phyloP scores from a whole-genome alignment of 2,888 invertebrate species.

The Nomada lathburiana region DNA sequence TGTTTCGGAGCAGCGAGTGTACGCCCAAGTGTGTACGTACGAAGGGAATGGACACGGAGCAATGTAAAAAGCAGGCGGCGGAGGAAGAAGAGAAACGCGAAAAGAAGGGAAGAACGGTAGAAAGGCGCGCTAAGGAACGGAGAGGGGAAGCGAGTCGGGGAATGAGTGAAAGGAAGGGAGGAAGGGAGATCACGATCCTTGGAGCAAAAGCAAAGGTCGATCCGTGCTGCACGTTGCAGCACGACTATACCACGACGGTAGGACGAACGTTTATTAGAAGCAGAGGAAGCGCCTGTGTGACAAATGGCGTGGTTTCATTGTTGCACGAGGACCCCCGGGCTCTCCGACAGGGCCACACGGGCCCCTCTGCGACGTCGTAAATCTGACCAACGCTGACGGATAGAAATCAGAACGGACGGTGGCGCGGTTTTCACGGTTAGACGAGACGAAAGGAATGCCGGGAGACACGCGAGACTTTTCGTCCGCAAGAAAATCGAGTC shows the following conservation, averaged over 20 bases:
- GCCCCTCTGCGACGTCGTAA: conserved; percentile 77
- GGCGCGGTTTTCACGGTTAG: conserved; percentile 60
- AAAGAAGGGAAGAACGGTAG: neutral
- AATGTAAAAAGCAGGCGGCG: conserved; percentile 1
- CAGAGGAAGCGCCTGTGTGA: conserved; percentile 83
- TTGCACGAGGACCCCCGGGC: conserved; percentile 78
- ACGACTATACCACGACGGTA: conserved; percentile 70
- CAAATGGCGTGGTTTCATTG: conserved; percentile 83
- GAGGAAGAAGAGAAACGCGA: conserved; percentile 20
- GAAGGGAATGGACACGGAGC: neutral
- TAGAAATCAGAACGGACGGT: conserved; percentile 75
- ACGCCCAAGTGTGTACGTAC: conserved; percentile 6
- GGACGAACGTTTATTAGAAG: conserved; percentile 81
- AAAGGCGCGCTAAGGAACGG: neutral
- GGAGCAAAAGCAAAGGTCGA: conserved; percentile 78
- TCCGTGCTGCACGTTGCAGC: conserved; percentile 75
- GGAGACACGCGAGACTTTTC: conserved; percentile 24
- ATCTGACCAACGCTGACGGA: conserved; percentile 80
- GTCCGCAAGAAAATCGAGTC: conserved; percentile 1
- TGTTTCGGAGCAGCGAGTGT: conserved; percentile 51
- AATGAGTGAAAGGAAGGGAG: conserved; percentile 10
- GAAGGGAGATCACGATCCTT: conserved; percentile 73
- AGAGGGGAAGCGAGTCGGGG: conserved; percentile 6
- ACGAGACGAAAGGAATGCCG: conserved; percentile 51
- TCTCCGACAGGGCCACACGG: conserved; percentile 63